A percentile compares a stretch with the other conserved stretches of the same genome.
Conservation (phyloP, 2,113 vertebrate genomes). For the cat (Felis catus) region F.catus_Fca126_mat1.0 CM031426.1:49943001-49943500, state of each 20-base stretch:
- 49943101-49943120: background rate
- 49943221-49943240: background rate
- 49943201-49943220: background rate
- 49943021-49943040: background rate
- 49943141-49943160: background rate
- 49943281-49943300: background rate
- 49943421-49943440: background rate
- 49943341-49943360: background rate
- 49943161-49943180: background rate
- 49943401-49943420: background rate
- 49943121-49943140: background rate
- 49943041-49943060: background rate
- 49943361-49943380: background rate
- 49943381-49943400: background rate
- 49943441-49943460: background rate
- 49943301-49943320: background rate
- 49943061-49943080: background rate
- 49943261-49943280: background rate
- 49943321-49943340: background rate
- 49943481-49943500: background rate
- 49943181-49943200: background rate
- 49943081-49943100: background rate
- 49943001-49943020: background rate
- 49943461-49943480: background rate
- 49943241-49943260: background rate